These are phyloP conservation scores for Aphidius colemani DNA, from an alignment of 2,888 invertebrate genomes.

Conservation along the genomic window DNA sequence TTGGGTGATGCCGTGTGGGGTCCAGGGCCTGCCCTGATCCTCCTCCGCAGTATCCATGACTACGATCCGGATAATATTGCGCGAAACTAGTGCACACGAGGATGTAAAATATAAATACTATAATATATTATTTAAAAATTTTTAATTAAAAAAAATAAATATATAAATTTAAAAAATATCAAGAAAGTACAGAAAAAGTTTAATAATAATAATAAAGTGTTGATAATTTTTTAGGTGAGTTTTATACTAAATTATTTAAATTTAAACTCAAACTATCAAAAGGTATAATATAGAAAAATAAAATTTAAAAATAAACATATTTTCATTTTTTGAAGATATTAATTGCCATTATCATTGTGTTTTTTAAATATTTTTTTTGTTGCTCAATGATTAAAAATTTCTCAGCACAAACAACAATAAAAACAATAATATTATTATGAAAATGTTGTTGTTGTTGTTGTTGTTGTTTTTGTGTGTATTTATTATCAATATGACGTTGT, in stretches of 20 bases:
- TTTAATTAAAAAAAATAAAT: no score
- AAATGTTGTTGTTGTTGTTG: conserved; percentile 38
- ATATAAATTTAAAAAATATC: no score
- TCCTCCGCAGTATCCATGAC: conserved; percentile 33
- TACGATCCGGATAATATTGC: conserved; percentile 32
- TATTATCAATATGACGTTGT: conserved; percentile 33
- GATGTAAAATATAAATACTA: conserved; percentile 25
- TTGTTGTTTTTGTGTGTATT: no score
- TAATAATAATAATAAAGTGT: no score
- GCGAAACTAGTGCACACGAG: conserved; percentile 23
- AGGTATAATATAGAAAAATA: not conserved
- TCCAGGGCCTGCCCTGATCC: conserved; percentile 37
- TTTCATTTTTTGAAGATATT: no score
- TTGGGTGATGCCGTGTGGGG: conserved; percentile 53
- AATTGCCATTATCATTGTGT: no score
- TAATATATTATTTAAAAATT: conserved; percentile 11
- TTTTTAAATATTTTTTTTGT: no score
- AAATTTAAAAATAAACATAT: no score
- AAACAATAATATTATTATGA: conserved; percentile 6
- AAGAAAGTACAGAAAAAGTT: no score
- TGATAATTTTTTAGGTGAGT: no score
- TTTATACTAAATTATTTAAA: no score
- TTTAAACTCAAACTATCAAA: not conserved
- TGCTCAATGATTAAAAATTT: not conserved
- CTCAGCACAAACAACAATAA: no score